A percentile compares a stretch with the other conserved stretches of the same genome.
Evolutionary conservation across 1,140 invertebrate species (phyloP).

Genomic region (Agrilus planipennis): DNA sequence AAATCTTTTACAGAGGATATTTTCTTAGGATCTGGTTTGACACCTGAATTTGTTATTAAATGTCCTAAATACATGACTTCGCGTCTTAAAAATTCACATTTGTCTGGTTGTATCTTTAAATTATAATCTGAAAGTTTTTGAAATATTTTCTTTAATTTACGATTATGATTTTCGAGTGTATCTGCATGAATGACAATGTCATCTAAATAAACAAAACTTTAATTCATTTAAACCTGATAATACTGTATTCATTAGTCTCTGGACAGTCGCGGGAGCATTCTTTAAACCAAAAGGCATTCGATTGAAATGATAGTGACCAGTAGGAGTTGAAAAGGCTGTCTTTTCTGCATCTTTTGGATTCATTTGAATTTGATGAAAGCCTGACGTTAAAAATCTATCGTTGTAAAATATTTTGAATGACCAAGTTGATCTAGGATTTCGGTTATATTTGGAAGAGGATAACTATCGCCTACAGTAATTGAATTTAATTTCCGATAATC

Average conservation of each 20-base stretch:
- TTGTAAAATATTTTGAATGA: too few species aligned
- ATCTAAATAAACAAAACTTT: too few species aligned
- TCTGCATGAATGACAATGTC: too few species aligned
- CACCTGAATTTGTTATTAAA: conserved; percentile 7
- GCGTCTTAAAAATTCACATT: conserved; percentile 12
- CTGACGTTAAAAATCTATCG: too few species aligned
- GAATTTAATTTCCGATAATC: conserved; percentile 30
- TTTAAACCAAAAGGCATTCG: conserved; percentile 14
- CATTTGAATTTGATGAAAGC: too few species aligned
- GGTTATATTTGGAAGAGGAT: conserved; percentile 39
- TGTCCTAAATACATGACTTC: conserved; percentile 13
- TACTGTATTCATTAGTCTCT: conserved; percentile 10
- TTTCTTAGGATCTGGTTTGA: conserved; percentile 15
- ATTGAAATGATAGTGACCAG: conserved; percentile 1
- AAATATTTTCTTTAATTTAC: conserved; percentile 27
- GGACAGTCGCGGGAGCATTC: conserved; percentile 10
- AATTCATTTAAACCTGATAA: conserved; percentile 22
- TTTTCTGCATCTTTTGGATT: too few species aligned
- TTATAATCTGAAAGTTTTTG: conserved; percentile 32
- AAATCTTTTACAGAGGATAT: conserved; percentile 12
- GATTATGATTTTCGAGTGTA: too few species aligned
- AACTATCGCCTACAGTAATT: conserved; percentile 27
- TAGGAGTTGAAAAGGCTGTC: not conserved
- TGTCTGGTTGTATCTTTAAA: conserved; percentile 12
- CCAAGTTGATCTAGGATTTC: conserved; percentile 35